phyloP scores from a whole-genome alignment of 2,888 invertebrate species.

The Heliconius sara region DNA sequence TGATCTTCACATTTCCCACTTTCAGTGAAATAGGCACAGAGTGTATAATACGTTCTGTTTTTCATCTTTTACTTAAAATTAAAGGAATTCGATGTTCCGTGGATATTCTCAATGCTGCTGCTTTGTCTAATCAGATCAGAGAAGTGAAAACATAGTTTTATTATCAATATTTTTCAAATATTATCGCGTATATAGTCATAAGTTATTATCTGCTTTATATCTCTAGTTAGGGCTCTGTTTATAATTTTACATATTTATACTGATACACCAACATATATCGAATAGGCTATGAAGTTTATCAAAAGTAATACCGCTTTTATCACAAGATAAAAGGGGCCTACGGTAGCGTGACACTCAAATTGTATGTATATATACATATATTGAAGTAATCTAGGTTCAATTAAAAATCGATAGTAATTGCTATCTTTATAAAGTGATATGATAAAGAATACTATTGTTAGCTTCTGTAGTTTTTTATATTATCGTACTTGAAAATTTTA shows the following conservation, averaged over 20 bases:
- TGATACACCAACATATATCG: constrained; percentile 1
- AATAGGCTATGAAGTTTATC: constrained; percentile 15
- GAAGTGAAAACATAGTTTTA: neutral
- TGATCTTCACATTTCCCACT: neutral
- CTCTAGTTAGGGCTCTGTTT: neutral
- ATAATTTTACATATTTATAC: neutral
- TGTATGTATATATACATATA: neutral
- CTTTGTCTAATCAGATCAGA: neutral
- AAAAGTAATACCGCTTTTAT: constrained; percentile 4
- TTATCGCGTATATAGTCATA: neutral
- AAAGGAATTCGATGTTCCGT: neutral
- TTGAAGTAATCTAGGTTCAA: constrained; percentile 10
- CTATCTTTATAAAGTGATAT: neutral
- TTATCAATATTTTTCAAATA: neutral
- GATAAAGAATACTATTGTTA: constrained; percentile 7
- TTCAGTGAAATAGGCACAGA: neutral
- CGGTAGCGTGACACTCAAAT: constrained; percentile 18
- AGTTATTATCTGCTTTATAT: neutral
- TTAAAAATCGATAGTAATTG: constrained; percentile 2
- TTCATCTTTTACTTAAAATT: neutral
- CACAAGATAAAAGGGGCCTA: constrained; percentile 27
- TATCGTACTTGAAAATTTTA: neutral
- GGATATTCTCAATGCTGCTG: too few species aligned
- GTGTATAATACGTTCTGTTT: too few species aligned
- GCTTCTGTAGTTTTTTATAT: neutral